Conservation (phyloP, 1,140 invertebrate species). For the Saccostrea cuccullata region DNA sequence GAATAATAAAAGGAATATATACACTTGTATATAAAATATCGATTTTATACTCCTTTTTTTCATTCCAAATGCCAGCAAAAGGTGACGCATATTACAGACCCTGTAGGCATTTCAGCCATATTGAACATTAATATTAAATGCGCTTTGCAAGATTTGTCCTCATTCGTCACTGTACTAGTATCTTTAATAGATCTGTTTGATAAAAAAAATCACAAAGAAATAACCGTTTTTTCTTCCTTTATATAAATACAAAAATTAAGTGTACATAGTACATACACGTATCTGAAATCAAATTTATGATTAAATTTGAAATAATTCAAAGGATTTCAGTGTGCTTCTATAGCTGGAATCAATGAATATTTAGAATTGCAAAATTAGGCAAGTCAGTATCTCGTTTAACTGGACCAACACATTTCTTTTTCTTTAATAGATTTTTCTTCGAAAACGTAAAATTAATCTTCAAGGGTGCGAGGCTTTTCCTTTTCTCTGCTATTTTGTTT, state of each 20-base stretch:
- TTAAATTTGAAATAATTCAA: background rate
- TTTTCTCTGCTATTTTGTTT: background rate
- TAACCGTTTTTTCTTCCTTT: background rate
- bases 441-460: background rate
- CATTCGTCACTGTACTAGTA: no score
- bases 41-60: no score
- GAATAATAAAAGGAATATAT: no score
- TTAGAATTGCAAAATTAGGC: background rate
- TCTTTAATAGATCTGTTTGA: no score
- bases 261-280: constrained; percentile 21
- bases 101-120: no score
- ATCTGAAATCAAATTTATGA: background rate
- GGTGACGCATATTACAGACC: no score
- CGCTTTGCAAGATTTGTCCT: no score
- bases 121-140: no score
- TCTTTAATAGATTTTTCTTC: constrained; percentile 1
- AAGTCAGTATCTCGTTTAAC: background rate
- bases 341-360: background rate
- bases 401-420: background rate
- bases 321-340: background rate
- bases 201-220: no score
- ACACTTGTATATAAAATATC: no score
- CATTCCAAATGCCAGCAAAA: no score
- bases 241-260: background rate
- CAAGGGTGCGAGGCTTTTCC: background rate